Conservation (phyloP, 2,888 invertebrate species). For the Drosophila hamatofila region DNA sequence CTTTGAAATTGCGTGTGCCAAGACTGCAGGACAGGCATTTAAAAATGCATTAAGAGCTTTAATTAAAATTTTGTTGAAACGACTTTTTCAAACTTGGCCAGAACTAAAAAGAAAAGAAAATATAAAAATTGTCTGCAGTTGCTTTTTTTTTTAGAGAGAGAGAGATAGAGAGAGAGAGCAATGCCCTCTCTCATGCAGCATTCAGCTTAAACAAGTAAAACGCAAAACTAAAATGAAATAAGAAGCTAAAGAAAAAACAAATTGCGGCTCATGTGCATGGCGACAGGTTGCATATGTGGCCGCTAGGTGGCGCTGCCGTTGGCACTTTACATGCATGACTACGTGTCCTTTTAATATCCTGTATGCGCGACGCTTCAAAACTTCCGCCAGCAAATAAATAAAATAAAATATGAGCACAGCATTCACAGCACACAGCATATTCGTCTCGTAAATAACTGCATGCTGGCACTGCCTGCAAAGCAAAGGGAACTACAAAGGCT, state of each 20-base stretch:
- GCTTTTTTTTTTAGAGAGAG: neutral
- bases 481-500: slow-evolving; percentile 1
- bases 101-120: slow-evolving; percentile 3
- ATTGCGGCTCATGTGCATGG: slow-evolving; percentile 30
- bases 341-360: slow-evolving; percentile 80
- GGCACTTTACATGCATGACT: slow-evolving; percentile 72
- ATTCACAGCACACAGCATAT: slow-evolving; percentile 20
- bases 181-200: slow-evolving; percentile 45
- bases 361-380: slow-evolving; percentile 57
- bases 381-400: slow-evolving; percentile 69
- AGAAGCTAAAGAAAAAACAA: slow-evolving; percentile 12
- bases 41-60: slow-evolving; percentile 74
- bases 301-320: slow-evolving; percentile 38
- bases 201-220: slow-evolving; percentile 26
- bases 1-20: slow-evolving; percentile 16
- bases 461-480: neutral
- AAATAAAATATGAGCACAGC: slow-evolving; percentile 46
- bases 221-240: neutral
- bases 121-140: slow-evolving; percentile 21
- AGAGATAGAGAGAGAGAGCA: slow-evolving; percentile 24
- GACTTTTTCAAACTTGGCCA: slow-evolving; percentile 22
- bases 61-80: slow-evolving; percentile 61
- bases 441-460: slow-evolving; percentile 13
- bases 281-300: slow-evolving; percentile 67
- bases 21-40: slow-evolving; percentile 44